Base-by-base conservation (phyloP, 2,113 vertebrate genomes). In the Cynocephalus volans region DNA sequence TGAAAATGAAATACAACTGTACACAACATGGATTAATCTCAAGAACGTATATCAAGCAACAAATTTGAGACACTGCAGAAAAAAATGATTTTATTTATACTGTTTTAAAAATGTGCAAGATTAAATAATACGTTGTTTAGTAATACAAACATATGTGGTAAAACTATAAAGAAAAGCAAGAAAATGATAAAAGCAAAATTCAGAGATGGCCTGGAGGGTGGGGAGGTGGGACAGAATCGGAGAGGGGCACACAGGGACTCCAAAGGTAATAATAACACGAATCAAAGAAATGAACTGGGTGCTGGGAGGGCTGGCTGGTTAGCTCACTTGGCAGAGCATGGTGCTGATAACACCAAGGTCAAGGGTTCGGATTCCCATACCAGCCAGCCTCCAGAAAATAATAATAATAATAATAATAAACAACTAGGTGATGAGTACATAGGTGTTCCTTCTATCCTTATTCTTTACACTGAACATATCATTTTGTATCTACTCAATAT, bases 81-180 rank as follows among this genome's bases (percentile, higher is more conserved):
- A 77, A 24, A 10, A 87, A 26, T 31, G 56, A 41, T 41, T 41
- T 41, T 10, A 3, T n/a, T 65, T 41, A 56, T 21, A 73, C 65
- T 60, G 45, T 87, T 87, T 88, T 33, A 87, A 75, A 89, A 72
- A 45, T 41, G 17, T 31, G 23, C 12, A 76, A 80, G 93, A 93
- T 89, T 65, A 60, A 70, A 88, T 8, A 88, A 77, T 23, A 76
- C 50, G 28, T 10, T 77, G 83, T 18, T 93, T 52, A 85, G 31
- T 54, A 69, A 62, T 19, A 62, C 52, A 72, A 65, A 79, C 41
- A 69, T 36, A 69, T 36, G 7, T 1, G 41, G 31, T 56, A 26
- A 58, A 80, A 96, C 56, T n/a, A 60, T 36, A 80, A 73, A 92
- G 62, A 60, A 76, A 82, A 31, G 23, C 21, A 72, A 84, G n/a